A percentile compares a stretch with the other conserved stretches of the same genome.
Conservation (phyloP, 2,113 vertebrate genomes). For the Castor canadensis region DNA sequence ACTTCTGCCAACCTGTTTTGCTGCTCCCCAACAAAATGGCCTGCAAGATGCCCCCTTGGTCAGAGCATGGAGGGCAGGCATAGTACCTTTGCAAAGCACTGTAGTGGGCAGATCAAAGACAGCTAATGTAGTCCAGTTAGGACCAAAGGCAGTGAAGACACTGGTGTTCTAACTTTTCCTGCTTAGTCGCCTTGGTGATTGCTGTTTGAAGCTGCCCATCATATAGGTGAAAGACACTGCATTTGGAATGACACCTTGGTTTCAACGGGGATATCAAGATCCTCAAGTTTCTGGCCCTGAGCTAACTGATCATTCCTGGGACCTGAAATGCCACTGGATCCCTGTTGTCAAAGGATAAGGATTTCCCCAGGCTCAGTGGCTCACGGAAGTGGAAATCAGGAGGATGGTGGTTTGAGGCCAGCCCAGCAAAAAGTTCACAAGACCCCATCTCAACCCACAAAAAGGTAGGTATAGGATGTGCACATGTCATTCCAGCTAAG, state of each 20-base stretch:
- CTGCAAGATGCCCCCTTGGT: background rate
- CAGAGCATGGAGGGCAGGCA: background rate
- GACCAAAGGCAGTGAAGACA: background rate
- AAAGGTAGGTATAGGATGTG: no score
- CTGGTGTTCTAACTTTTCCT: background rate
- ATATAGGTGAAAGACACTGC: background rate
- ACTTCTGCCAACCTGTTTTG: background rate
- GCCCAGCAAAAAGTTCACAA: no score
- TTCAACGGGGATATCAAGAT: background rate
- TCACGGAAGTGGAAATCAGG: no score
- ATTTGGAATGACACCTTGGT: background rate
- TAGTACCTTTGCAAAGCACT: background rate
- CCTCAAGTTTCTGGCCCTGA: background rate
- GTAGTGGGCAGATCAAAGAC: background rate
- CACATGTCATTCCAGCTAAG: no score
- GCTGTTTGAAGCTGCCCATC: background rate
- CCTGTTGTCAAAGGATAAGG: background rate
- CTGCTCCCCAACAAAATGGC: background rate
- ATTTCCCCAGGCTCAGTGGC: no score
- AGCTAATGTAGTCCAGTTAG: background rate
- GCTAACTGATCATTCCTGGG: background rate
- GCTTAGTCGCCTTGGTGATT: background rate
- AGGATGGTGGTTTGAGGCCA: no score
- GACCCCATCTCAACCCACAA: no score
- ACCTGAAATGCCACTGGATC: background rate